phyloP scores from a whole-genome alignment of 2,888 invertebrate species.

The Rhopalosiphum nymphaeae region DNA sequence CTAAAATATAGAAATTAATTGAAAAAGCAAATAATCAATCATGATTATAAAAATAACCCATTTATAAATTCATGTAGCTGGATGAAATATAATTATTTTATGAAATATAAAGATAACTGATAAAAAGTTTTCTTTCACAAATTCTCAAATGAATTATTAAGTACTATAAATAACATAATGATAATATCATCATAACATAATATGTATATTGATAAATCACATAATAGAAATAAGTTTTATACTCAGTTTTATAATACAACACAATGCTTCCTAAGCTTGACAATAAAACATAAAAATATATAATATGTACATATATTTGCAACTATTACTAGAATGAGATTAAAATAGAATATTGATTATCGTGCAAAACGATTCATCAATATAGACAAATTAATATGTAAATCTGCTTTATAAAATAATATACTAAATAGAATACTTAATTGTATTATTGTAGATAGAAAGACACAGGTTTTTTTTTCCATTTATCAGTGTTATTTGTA shows the following conservation, averaged over 20 bases:
- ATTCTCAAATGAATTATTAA: neutral
- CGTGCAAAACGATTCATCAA: constrained; percentile 22
- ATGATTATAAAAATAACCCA: constrained; percentile 15
- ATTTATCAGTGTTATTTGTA: constrained; percentile 29
- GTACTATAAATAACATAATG: neutral
- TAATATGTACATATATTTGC: constrained; percentile 33
- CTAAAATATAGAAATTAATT: constrained; percentile 26
- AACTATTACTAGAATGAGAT: constrained; percentile 48
- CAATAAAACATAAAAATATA: constrained; percentile 41
- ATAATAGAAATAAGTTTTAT: constrained; percentile 24
- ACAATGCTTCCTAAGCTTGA: constrained; percentile 22
- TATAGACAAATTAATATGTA: constrained; percentile 19
- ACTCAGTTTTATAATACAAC: neutral
- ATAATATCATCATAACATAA: constrained; percentile 25
- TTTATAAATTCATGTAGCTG: neutral
- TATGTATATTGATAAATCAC: constrained; percentile 38
- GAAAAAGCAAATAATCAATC: neutral
- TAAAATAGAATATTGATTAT: constrained; percentile 38
- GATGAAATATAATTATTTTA: neutral
- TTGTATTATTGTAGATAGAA: constrained; percentile 36
- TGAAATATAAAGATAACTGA: neutral
- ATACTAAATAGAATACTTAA: constrained; percentile 35
- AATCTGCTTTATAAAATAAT: constrained; percentile 39
- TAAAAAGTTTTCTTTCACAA: neutral
- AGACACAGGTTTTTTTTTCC: constrained; percentile 55